Base-by-base conservation (phyloP, 2,888 invertebrate species). In the Synanthedon myopaeformis region DNA sequence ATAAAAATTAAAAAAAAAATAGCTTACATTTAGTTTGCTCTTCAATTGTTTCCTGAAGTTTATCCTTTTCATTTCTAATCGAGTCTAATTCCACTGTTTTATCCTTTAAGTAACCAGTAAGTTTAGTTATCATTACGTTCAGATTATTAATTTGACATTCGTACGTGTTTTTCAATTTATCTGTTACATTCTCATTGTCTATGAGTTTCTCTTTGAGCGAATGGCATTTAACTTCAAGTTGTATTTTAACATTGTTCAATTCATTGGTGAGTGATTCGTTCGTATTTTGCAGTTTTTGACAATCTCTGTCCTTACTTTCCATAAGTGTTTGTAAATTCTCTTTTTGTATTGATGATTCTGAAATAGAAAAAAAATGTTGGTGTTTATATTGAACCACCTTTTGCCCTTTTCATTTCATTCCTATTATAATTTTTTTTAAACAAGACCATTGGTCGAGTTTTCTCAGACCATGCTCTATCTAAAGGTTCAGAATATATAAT, bases 101-200 rank as follows among this genome's bases (percentile, higher is more conserved):
- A 48, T 80, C 80, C 62, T 78, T 81, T 57, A 80, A 63, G 60
- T 76, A 79, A 56, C 68, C 71, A 0, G 72, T 69, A 11, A 82
- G 56, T 57, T 82, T 80, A 1, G 67, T 71, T 8, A 79, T 66
- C 79, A 80, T 78, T 11, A 76, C 55, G 58, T 82, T 79, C 42
- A 78, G 64, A 57, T 76, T 80, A 52, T 76, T 75, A 49, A 79
- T 79, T 58, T 79, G 81, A 55, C 71, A 69, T 48, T 81, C 79
- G 52, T 79, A 82, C 0, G 72, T 72, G 48, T 62, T 66, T 59
- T 77, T 81, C 52, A 82, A 58, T 58, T 78, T 76, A 1, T 81
- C 79, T 0, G 79, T 76, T 50, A 81, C 60, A 57, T 69, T 62
- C 57, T 76, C 79, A 54, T 76, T 82, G 42, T 79, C 77, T 42